Conservation (phyloP, 2,888 invertebrate species). For the Pristionchus entomophagus region DNA sequence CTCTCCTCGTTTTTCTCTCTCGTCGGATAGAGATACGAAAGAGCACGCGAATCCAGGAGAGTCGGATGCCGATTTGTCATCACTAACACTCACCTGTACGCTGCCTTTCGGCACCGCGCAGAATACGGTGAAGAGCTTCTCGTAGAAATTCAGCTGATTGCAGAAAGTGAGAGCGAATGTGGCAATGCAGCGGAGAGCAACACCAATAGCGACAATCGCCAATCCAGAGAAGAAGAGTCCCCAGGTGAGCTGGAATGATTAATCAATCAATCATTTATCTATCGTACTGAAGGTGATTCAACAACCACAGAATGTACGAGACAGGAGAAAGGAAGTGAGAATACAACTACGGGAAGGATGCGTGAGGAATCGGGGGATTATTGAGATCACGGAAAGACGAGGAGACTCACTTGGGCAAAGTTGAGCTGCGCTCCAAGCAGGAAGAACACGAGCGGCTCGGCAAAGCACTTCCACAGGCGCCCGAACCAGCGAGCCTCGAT, state of each 20-base stretch:
- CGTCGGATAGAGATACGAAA: no score
- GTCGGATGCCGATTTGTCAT: no score
- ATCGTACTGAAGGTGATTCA: no score
- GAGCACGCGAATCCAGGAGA: no score
- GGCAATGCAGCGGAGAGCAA: slow-evolving; percentile 19
- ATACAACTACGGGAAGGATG: neutral
- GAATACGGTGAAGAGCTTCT: slow-evolving; percentile 47
- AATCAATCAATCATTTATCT: no score
- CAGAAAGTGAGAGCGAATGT: slow-evolving; percentile 46
- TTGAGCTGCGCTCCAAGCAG: slow-evolving; percentile 44
- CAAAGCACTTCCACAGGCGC: slow-evolving; percentile 42
- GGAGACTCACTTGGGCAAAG: slow-evolving; percentile 36
- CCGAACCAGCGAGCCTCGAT: slow-evolving; percentile 47
- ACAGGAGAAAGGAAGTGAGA: no score
- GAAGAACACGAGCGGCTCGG: slow-evolving; percentile 43
- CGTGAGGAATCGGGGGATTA: no score
- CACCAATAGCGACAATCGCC: slow-evolving; percentile 43
- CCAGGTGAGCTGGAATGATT: slow-evolving; percentile 39
- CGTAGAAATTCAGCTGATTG: slow-evolving; percentile 40
- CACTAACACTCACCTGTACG: slow-evolving; percentile 8
- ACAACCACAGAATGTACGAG: no score
- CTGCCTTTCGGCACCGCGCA: slow-evolving; percentile 37
- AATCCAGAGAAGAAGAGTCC: slow-evolving; percentile 46
- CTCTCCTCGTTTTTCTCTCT: no score
- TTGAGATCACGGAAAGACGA: no score